Evolutionary conservation across 1,140 invertebrate genomes (phyloP), one percentile per base, ranked within the genome.

Genomic region (Drosophila repleta): DNA sequence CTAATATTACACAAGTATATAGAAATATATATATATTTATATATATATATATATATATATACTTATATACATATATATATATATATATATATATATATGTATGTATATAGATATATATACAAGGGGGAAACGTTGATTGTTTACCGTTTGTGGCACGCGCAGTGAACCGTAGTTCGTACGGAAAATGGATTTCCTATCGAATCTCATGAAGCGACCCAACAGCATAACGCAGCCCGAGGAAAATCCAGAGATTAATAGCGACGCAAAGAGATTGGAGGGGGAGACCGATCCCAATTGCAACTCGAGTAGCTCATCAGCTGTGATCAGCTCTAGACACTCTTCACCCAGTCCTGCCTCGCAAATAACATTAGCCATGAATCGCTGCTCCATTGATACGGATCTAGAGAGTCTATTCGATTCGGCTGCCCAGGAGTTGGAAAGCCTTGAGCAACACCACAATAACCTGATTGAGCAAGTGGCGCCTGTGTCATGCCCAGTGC

Each of bases 161-260:
- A 58, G 52, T 89, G 84, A 71, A 77, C 69, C 79, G 77, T 62
- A 32, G 56, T 63, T 20, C 43, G 48, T 41, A 62, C 11, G 6
- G 13, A 55, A n/a, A 49, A 91, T 91, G 90, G 74, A 91, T 68
- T 91, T 91, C 45, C 52, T 91, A 64, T 70, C 90, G 13, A 88
- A 85, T 57, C 60, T 91, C 7, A 85, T 91, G 20, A 91, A 85
- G 52, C 72, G 83, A 43, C 83, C 90, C 32, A 71, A 71, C n/a
- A 91, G 83, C 65, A 66, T 77, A 43, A 51, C 66, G 49, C 29
- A 18, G 32, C 24, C 21, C 0, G 35, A 55, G 11, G 1, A 13
- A 13, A 20, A 57, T 8, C 21, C 39, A 3, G n/a, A 11, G 15
- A 2, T 24, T 0, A 15, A 17, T 7, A 6, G n/a, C 29, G 11